Evolutionary conservation across 2,113 vertebrate genomes (phyloP), one percentile per base, ranked within the genome.

Genomic region (Chaetops frenatus): DNA sequence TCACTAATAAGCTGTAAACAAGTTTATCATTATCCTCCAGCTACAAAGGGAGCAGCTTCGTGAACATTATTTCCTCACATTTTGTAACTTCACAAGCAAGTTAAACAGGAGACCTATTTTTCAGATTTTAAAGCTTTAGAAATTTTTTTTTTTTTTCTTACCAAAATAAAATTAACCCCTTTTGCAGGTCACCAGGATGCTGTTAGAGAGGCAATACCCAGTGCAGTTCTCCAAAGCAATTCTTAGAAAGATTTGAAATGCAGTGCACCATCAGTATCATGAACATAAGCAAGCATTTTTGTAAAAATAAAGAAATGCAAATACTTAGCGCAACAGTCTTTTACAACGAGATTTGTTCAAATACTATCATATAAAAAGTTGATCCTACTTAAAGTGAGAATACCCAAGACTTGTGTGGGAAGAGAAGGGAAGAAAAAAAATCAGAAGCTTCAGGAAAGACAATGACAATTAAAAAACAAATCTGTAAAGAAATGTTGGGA

Each of bases 401-500:
- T 38, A 27, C 7, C 15, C 42, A 67, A 45, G 50, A 70, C 17
- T 48, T 29, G 4, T 5, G 1, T 42, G 38, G n/a, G 58, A 81
- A 74, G 51, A 56, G 29, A 73, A 36, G 8, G 17, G 15, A 15
- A 47, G 20, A 54, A 38, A 40, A 69, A 57, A 72, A 51, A 23
- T 12, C 45, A 61, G 53, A 65, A 66, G 65, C 50, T 66, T 79
- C 38, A 31, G 31, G 48, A 74, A 94, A 38, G 61, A 81, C 71
- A 79, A 56, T 25, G 23, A 35, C 47, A 57, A 67, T 67, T 67
- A 86, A 86, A 80, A 85, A 70, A 44, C 15, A 72, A 70, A 89
- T 85, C 66, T 23, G 53, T 93, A 90, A 74, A 83, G 53, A n/a
- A 83, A 66, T 21, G 24, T 10, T 94, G 90, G 89, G 91, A 85